Evolutionary conservation across 2,888 invertebrate genomes (phyloP).

Genomic region (Heteromyza rotundicornis): DNA sequence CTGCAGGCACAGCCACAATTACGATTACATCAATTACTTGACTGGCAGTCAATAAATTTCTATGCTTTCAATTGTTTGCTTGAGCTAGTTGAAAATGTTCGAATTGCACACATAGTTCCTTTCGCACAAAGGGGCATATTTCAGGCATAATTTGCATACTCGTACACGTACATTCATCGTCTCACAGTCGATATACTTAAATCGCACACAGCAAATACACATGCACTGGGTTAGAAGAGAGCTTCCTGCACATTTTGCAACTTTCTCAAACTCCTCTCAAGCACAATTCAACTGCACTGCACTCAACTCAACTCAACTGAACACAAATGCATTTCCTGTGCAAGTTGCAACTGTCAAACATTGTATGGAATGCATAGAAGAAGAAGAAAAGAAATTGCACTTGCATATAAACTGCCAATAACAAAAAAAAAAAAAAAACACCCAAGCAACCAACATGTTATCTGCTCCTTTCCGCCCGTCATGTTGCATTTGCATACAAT

Average conservation of each 20-base stretch:
- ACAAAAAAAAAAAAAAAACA: not conserved
- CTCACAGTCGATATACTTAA: too few relatives aligned
- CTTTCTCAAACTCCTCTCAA: not conserved
- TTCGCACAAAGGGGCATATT: not conserved
- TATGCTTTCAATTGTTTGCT: too few relatives aligned
- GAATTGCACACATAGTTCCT: not conserved
- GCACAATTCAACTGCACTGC: too few relatives aligned
- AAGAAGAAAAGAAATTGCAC: not conserved
- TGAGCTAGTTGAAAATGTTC: too few relatives aligned
- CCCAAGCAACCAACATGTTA: not conserved
- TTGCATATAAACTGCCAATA: not conserved
- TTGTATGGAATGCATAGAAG: not conserved
- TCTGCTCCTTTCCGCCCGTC: not conserved
- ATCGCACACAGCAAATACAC: too few relatives aligned
- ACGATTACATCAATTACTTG: not conserved
- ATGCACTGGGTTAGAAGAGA: too few relatives aligned
- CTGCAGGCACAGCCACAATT: not conserved
- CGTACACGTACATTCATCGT: too few relatives aligned
- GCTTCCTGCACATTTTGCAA: not conserved
- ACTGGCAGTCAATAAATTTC: not conserved
- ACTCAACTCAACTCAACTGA: too few relatives aligned
- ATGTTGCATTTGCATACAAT: not conserved
- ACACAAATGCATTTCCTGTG: not conserved
- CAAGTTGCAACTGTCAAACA: constrained; percentile 1
- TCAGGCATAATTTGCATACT: not conserved